Conservation (phyloP, 2,797 vertebrate genomes). For the Pipistrellus pipistrellus region DNA sequence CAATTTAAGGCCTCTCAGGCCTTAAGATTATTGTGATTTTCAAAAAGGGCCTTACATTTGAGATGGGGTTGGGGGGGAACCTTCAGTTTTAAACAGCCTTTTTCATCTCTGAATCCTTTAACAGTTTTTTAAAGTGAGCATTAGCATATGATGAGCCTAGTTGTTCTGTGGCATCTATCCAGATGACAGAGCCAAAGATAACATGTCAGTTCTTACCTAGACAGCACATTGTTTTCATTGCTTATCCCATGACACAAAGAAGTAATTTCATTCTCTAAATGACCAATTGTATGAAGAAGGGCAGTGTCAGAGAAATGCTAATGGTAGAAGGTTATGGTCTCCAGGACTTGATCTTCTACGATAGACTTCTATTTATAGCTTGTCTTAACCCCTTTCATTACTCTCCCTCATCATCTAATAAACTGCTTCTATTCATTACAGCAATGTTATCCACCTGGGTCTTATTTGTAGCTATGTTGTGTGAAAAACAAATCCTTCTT, state of each 20-base stretch:
- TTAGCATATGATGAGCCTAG: neutral
- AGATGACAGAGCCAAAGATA: neutral
- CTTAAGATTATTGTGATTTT: neutral
- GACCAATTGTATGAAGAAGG: neutral
- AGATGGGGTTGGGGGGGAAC: neutral
- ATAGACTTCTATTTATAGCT: neutral
- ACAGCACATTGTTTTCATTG: neutral
- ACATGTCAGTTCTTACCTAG: neutral
- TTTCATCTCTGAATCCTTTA: constrained; percentile 9
- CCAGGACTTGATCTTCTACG: neutral
- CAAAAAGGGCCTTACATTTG: neutral
- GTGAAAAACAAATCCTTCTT: constrained; percentile 11
- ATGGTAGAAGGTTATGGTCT: neutral
- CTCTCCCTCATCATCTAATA: neutral
- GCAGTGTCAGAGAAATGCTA: neutral
- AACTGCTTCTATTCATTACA: neutral
- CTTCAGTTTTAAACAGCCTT: neutral
- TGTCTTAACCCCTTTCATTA: neutral
- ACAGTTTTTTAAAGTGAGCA: neutral
- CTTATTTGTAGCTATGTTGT: neutral
- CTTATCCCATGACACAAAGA: neutral
- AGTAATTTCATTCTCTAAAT: neutral
- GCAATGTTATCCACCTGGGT: neutral
- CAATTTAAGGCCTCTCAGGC: neutral
- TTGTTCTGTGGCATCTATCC: neutral